A percentile compares a stretch with the other conserved stretches of the same genome.
These are phyloP conservation scores for Ptiloglossa arizonensis DNA, from an alignment of 1,140 invertebrate species.

Conservation along the genomic window DNA sequence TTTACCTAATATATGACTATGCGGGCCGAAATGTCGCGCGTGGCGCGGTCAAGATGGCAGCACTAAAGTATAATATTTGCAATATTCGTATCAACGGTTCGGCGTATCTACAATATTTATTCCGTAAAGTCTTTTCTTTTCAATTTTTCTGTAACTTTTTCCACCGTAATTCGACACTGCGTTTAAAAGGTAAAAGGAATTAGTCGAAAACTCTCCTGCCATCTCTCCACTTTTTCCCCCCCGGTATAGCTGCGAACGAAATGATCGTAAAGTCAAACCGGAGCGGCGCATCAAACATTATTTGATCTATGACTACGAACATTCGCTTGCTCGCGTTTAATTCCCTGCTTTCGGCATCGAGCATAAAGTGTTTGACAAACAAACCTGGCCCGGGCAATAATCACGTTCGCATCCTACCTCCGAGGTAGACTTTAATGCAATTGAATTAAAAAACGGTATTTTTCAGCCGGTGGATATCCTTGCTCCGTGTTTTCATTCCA, in stretches of 20 bases:
- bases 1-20: neutral
- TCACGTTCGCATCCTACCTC: conserved; percentile 5
- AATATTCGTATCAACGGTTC: too few relatives aligned
- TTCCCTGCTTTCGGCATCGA: neutral
- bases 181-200: too few relatives aligned
- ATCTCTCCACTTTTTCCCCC: neutral
- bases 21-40: neutral
- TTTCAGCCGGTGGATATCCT: conserved; percentile 44
- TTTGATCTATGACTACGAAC: conserved; percentile 30
- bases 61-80: too few relatives aligned
- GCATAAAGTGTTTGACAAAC: conserved; percentile 39
- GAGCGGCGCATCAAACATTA: conserved; percentile 25
- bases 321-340: conserved; percentile 22
- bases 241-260: neutral
- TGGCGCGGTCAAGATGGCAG: neutral
- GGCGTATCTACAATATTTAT: too few relatives aligned
- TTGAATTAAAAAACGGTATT: conserved; percentile 66
- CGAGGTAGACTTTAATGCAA: conserved; percentile 34
- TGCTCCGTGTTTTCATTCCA: conserved; percentile 21
- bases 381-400: conserved; percentile 17
- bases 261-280: conserved; percentile 14
- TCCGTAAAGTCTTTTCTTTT: too few relatives aligned
- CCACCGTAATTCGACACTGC: too few relatives aligned
- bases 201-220: too few relatives aligned
- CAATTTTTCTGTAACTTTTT: too few relatives aligned